Evolutionary conservation across 2,888 invertebrate species (phyloP).

Genomic region (Diploptera punctata): DNA sequence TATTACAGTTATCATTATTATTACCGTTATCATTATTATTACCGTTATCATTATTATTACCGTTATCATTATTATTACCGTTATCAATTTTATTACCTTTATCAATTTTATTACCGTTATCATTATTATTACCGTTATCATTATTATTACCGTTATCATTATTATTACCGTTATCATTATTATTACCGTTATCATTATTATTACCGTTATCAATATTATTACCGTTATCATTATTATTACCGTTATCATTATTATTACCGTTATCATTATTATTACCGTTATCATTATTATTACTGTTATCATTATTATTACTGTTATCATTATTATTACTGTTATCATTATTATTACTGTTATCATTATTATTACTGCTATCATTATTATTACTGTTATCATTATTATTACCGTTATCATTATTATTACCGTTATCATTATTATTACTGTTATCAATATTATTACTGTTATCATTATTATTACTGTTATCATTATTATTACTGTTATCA

Average conservation of each 20-base stretch:
- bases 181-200: neutral
- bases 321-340: neutral
- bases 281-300: neutral
- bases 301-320: neutral
- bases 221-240: neutral
- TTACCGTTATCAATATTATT: too few species aligned
- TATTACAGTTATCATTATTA: neutral
- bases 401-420: neutral
- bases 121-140: neutral
- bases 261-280: neutral
- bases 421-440: neutral
- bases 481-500: neutral
- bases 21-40: neutral
- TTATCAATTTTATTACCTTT: too few species aligned
- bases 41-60: neutral
- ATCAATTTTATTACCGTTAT: too few species aligned
- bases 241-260: neutral
- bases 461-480: too few species aligned
- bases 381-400: neutral
- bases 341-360: too few species aligned
- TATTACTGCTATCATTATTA: neutral
- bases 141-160: neutral
- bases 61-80: neutral
- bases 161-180: neutral
- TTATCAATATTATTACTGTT: too few species aligned